Base-by-base conservation (phyloP, 2,797 vertebrate species). In the Sternotherus odoratus region DNA sequence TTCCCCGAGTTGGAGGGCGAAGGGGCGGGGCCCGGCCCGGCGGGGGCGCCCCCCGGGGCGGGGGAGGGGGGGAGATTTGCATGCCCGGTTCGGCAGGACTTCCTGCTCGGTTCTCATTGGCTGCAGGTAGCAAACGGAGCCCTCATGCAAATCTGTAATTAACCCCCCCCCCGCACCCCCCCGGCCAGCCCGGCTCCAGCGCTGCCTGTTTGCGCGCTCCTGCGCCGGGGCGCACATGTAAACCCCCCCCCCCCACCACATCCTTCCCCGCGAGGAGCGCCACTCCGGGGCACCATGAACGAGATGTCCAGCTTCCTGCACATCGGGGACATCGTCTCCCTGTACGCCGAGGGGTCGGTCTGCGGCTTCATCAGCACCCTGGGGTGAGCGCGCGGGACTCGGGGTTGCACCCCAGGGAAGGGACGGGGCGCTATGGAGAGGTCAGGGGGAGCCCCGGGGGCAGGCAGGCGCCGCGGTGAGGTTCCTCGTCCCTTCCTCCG, bases 291-390 rank as follows among this genome's bases (percentile, higher is more conserved):
- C 56, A 92, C 90, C 97, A 99, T 99, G 99, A 99, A 98, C 81
- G 99, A 99, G 78, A 99, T 99, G 97, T 99, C 99, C 94, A 99
- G 99, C 91, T 99, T 99, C 97, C 98, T 99, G 75, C 99, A 99
- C 96, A 98, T 99, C 95, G 99, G 99, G 94, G 99, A 99, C 96
- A 99, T 99, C 88, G 98, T 99, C 92, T 99, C 99, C 92, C 98
- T 99, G 75, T 99, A 99, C 95, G 99, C 99, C 10, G 99, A 99
- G 96, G 99, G 99, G 5, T 98, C 99, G 0, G 99, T 99, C 92
- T 99, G 98, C 74, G 99, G 99, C 86, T 99, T 99, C 98, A 99
- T 99, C 98, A 99, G 99, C 97, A 99, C 99, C 21, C 89, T 99
- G 97, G 99, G 99, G 99, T 99, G 97, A 99, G 99, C 94, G 85